Conservation (phyloP, 2,888 invertebrate species). For the Dyspetes luteomarginatus region DNA sequence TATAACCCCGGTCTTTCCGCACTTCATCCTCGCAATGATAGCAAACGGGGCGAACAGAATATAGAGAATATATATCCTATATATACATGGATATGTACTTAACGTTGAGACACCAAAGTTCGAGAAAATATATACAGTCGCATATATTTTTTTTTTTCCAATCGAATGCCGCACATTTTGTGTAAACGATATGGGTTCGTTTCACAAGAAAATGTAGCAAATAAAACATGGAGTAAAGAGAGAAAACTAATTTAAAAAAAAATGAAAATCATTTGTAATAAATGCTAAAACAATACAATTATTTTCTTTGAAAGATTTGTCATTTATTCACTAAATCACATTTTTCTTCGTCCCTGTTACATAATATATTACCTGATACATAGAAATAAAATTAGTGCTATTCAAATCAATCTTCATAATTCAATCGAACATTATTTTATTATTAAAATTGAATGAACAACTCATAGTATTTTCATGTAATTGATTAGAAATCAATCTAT, state of each 20-base stretch:
- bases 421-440: too few species aligned
- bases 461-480: too few species aligned
- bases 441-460: too few species aligned
- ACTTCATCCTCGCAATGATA: constrained; percentile 67
- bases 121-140: constrained; percentile 50
- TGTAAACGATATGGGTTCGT: constrained; percentile 22
- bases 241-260: background rate
- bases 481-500: too few species aligned
- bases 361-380: too few species aligned
- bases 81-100: constrained; percentile 24
- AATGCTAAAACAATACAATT: too few species aligned
- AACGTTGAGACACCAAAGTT: constrained; percentile 31
- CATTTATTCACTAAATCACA: too few species aligned
- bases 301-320: too few species aligned
- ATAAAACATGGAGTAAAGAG: background rate
- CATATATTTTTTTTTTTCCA: constrained; percentile 55
- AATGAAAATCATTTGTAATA: background rate
- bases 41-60: constrained; percentile 55
- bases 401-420: too few species aligned
- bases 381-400: too few species aligned
- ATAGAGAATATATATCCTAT: constrained; percentile 23
- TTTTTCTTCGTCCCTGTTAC: too few species aligned
- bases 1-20: constrained; percentile 66
- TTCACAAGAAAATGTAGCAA: background rate
- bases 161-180: constrained; percentile 48